Conservation (phyloP, 2,113 vertebrate species). For the Dolichotis patagonum region DNA sequence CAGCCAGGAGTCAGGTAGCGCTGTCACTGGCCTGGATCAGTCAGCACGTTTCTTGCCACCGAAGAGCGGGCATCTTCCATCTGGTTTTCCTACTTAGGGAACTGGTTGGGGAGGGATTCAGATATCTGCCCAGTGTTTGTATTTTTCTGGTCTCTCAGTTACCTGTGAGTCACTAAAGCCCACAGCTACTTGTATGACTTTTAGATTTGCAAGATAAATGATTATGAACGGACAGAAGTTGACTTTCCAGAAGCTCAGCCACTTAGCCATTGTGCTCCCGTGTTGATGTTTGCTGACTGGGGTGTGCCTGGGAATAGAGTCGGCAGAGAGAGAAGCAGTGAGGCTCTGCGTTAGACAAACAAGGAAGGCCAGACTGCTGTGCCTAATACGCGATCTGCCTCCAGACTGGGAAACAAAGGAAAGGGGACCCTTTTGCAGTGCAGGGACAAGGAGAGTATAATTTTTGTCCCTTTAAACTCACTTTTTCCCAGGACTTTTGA, state of each 20-base stretch:
- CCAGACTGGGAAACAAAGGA: neutral
- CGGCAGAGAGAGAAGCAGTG: neutral
- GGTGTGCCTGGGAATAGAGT: neutral
- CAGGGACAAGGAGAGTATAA: neutral
- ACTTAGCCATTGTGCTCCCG: neutral
- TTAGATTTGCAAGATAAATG: neutral
- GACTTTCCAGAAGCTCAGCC: neutral
- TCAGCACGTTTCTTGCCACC: neutral
- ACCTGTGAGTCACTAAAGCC: neutral
- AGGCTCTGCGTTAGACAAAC: neutral
- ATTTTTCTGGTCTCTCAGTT: neutral
- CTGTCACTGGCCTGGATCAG: neutral
- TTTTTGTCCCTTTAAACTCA: neutral
- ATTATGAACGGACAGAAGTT: neutral
- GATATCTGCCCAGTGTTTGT: neutral
- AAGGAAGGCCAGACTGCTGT: rapidly evolving
- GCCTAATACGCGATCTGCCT: neutral
- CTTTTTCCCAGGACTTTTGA: constrained; percentile 13
- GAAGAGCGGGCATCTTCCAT: neutral
- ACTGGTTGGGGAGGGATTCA: neutral
- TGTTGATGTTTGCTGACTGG: neutral
- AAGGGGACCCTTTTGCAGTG: neutral
- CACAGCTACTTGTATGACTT: neutral
- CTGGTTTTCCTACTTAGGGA: neutral
- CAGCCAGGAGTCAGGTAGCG: neutral